phyloP scores from a whole-genome alignment of 2,113 vertebrate species.

The Mormyrus iriodes region DNA sequence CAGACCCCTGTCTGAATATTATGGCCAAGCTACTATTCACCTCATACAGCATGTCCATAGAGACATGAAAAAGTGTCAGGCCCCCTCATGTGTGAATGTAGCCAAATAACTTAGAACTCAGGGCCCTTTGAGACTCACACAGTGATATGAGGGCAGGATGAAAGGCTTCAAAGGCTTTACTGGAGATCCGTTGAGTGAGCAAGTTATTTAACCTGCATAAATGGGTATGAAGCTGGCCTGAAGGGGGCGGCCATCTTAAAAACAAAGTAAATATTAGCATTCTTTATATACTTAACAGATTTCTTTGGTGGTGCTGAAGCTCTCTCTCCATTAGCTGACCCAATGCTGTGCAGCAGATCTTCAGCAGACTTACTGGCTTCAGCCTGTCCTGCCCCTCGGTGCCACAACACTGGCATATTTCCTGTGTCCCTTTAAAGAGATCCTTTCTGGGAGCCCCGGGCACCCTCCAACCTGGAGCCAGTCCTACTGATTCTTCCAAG shows the following conservation, averaged over 20 bases:
- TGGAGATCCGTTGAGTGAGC: background rate
- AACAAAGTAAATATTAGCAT: background rate
- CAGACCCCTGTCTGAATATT: background rate
- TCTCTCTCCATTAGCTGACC: background rate
- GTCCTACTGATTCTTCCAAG: background rate
- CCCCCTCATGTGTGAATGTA: background rate
- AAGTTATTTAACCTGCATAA: background rate
- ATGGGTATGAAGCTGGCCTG: background rate
- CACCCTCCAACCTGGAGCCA: background rate
- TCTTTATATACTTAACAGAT: background rate
- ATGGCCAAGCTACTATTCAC: background rate
- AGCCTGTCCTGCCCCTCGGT: background rate
- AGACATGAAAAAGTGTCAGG: background rate
- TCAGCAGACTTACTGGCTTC: no score
- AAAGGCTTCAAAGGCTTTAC: background rate
- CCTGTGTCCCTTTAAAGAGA: background rate
- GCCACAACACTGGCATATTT: background rate
- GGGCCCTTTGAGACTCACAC: background rate
- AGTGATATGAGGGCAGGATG: background rate
- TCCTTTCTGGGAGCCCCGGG: background rate
- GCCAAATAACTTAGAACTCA: background rate
- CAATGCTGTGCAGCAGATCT: no score
- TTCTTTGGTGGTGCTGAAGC: background rate
- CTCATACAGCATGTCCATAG: background rate
- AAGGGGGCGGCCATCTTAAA: background rate